A percentile compares a stretch with the other conserved stretches of the same genome.
Conservation (phyloP, 2,888 invertebrate genomes). For the Hipparchia sbordonii region DNA sequence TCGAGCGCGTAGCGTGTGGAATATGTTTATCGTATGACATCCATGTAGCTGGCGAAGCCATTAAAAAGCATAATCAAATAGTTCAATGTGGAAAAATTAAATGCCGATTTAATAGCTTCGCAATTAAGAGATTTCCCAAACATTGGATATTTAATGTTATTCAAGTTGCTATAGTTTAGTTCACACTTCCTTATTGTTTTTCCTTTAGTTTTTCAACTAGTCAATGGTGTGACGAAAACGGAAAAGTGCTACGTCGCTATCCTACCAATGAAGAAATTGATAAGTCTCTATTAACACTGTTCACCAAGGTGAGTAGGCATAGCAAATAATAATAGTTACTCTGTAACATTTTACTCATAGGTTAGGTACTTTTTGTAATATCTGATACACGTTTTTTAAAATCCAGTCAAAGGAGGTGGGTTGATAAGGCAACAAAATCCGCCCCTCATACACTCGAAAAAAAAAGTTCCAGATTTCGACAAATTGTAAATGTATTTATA, state of each 20-base stretch:
- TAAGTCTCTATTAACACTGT: conserved; percentile 70
- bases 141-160: conserved; percentile 8
- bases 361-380: not conserved
- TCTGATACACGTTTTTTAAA: too few species aligned
- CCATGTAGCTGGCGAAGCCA: too few species aligned
- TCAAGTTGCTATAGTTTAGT: not conserved
- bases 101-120: not conserved
- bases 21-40: too few species aligned
- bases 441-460: too few species aligned
- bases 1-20: too few species aligned
- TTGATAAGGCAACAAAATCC: too few species aligned
- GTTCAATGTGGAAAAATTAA: not conserved
- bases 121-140: conserved; percentile 3
- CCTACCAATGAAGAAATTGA: conserved; percentile 76
- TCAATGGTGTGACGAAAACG: conserved; percentile 92
- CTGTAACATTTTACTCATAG: not conserved
- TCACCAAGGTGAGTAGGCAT: conserved; percentile 63
- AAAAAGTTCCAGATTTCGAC: too few species aligned
- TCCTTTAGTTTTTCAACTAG: conserved; percentile 87
- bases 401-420: too few species aligned
- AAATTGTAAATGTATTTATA: too few species aligned
- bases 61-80: not conserved
- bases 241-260: conserved; percentile 84
- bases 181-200: conserved; percentile 24
- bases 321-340: not conserved